Conservation (phyloP, 1,140 invertebrate genomes). For the Euura lappo region DNA sequence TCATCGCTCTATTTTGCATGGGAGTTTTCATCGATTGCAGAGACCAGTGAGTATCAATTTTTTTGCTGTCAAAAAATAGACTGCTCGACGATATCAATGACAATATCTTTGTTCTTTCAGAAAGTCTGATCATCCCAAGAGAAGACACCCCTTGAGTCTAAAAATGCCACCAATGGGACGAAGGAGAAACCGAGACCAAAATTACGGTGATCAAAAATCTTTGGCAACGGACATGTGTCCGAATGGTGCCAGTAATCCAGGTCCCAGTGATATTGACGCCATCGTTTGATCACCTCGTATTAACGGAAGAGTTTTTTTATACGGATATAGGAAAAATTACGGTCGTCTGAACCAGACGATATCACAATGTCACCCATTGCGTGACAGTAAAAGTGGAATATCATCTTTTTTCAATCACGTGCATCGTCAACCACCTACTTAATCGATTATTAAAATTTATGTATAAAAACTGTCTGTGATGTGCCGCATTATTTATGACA, state of each 20-base stretch:
- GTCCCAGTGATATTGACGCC: conserved; percentile 20
- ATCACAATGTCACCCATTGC: too few relatives aligned
- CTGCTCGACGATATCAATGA: too few relatives aligned
- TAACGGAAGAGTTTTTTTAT: conserved; percentile 2
- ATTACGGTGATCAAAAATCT: conserved; percentile 35
- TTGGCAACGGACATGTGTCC: conserved; percentile 46
- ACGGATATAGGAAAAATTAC: too few relatives aligned
- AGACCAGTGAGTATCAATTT: conserved; percentile 55
- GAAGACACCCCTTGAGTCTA: conserved; percentile 35
- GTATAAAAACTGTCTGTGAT: too few relatives aligned
- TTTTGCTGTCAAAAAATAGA: not conserved
- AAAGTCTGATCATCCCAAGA: conserved; percentile 25
- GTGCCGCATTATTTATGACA: too few relatives aligned
- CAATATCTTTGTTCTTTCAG: conserved; percentile 18
- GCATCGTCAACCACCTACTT: too few relatives aligned
- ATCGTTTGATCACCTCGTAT: conserved; percentile 30
- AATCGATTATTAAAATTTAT: too few relatives aligned
- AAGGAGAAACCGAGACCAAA: conserved; percentile 1
- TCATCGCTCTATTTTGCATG: conserved; percentile 64
- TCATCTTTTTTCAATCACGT: too few relatives aligned
- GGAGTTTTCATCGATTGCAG: conserved; percentile 66
- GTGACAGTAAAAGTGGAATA: too few relatives aligned
- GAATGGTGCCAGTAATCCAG: conserved; percentile 29
- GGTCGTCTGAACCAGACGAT: too few relatives aligned
- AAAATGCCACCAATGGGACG: conserved; percentile 38